Base-by-base conservation (phyloP, 2,888 invertebrate genomes). In the Agapostemon virescens region DNA sequence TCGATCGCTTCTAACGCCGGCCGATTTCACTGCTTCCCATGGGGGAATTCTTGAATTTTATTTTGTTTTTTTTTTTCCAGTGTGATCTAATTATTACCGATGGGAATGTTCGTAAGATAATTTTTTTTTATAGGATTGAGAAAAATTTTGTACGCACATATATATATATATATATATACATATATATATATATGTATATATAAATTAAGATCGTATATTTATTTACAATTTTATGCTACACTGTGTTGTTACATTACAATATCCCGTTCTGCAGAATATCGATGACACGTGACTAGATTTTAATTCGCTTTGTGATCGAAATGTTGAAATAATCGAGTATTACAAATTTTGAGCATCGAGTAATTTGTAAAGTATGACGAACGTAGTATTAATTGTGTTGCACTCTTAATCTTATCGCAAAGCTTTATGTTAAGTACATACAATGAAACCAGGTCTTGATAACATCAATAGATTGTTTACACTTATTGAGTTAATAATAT, bases 231-330 rank as follows among this genome's bases (percentile, higher is more conserved):
- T 83, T 89, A 87, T 84, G 81, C 81, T 86, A 87, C 81, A 83
- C 74, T 76, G 63, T 77, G 74, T 82, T 79, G 69, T 85, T 85
- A 83, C 74, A 77, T 84, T 88, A 88, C 85, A 85, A 83, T 86
- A 85, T 58, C 75, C 85, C 87, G 68, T 82, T 79, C 84, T 86
- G 66, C 69, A 82, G 84, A 83, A 61, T 84, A 84, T 78, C 74
- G 83, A 88, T 86, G 85, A 85, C 76, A 63, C 75, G 82, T 90
- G 90, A 91, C 90, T 91, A 91, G 90, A 90, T 89, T 36, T 87
- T 86, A 81, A 88, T 67, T 55, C 88, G 20, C 36, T 63, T 89
- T 84, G 86, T 79, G 85, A 82, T 83, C 75, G 78, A 85, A 80
- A 74, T 64, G 45, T 42, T 75, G 30, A 67, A 74, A 85, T 84